These are phyloP conservation scores for Staurois parvus DNA, from an alignment of 2,797 vertebrate genomes.

Conservation along the genomic window DNA sequence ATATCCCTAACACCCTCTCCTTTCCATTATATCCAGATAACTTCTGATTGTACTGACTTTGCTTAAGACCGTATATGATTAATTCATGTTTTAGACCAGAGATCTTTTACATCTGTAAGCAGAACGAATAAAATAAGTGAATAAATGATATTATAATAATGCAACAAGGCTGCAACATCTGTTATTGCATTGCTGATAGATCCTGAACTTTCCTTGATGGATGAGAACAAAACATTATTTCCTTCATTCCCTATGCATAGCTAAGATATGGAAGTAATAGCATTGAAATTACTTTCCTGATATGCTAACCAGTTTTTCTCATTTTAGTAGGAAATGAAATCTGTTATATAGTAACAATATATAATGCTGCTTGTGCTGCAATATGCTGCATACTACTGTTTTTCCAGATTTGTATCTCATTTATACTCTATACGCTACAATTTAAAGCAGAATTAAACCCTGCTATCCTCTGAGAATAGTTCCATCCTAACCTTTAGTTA, in stretches of 20 bases:
- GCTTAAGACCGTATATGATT: slow-evolving; percentile 30
- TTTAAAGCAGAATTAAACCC: background rate
- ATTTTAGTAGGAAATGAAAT: slow-evolving; percentile 54
- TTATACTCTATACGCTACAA: background rate
- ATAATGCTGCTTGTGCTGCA: slow-evolving; percentile 1
- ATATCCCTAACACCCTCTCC: slow-evolving; percentile 20
- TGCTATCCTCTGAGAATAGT: too few species aligned
- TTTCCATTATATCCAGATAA: slow-evolving; percentile 5
- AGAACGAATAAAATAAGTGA: slow-evolving; percentile 32
- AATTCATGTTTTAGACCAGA: slow-evolving; percentile 21
- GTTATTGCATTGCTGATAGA: slow-evolving; percentile 42
- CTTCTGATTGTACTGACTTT: slow-evolving; percentile 11
- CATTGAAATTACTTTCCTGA: slow-evolving; percentile 50
- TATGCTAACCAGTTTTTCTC: slow-evolving; percentile 44
- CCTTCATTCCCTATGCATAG: slow-evolving; percentile 42
- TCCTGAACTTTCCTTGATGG: slow-evolving; percentile 32
- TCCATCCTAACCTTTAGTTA: too few species aligned
- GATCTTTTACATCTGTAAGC: slow-evolving; percentile 20
- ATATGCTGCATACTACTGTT: background rate
- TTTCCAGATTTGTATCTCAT: background rate
- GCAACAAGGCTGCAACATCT: slow-evolving; percentile 23
- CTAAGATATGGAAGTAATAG: slow-evolving; percentile 42
- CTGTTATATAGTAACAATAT: slow-evolving; percentile 42
- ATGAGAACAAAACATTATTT: slow-evolving; percentile 45
- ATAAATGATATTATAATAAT: slow-evolving; percentile 44